Evolutionary conservation across 2,888 invertebrate species (phyloP).

Genomic region (Melitaea athalia): DNA sequence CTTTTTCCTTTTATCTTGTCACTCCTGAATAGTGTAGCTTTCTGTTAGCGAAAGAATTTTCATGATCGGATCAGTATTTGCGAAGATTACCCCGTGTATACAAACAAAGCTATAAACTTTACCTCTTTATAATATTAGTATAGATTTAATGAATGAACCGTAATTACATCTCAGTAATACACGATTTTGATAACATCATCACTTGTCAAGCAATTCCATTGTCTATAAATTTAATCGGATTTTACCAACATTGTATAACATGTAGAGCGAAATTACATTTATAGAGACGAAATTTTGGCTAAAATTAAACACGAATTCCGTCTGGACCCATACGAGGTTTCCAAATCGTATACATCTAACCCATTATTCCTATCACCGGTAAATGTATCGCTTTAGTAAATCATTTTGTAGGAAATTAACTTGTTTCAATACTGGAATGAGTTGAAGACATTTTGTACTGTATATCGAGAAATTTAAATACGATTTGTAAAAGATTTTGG

Average conservation of each 20-base stretch:
- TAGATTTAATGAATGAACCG: too few species aligned
- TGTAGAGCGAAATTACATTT: background rate
- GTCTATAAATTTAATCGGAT: background rate
- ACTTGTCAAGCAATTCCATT: background rate
- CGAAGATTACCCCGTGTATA: too few species aligned
- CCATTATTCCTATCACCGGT: slow-evolving; percentile 33
- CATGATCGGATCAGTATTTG: too few species aligned
- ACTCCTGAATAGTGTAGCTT: too few species aligned
- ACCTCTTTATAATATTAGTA: too few species aligned
- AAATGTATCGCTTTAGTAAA: slow-evolving; percentile 28
- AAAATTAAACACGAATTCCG: slow-evolving; percentile 10
- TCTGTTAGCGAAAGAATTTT: too few species aligned
- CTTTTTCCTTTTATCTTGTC: too few species aligned
- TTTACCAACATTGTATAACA: background rate
- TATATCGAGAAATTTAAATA: too few species aligned
- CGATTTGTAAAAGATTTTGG: too few species aligned
- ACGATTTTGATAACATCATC: too few species aligned
- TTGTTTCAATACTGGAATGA: slow-evolving; percentile 6
- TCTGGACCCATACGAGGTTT: slow-evolving; percentile 7
- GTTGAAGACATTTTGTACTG: background rate
- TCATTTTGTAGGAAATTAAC: slow-evolving; percentile 28
- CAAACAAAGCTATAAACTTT: too few species aligned
- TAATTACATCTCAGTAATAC: too few species aligned
- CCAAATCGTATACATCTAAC: slow-evolving; percentile 32
- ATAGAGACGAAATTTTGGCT: slow-evolving; percentile 4